Percentiles rank a stretch among this genome's conserved stretches.
Evolutionary conservation across 2,888 invertebrate genomes (phyloP).

Genomic region (Agrochola lychnidis): DNA sequence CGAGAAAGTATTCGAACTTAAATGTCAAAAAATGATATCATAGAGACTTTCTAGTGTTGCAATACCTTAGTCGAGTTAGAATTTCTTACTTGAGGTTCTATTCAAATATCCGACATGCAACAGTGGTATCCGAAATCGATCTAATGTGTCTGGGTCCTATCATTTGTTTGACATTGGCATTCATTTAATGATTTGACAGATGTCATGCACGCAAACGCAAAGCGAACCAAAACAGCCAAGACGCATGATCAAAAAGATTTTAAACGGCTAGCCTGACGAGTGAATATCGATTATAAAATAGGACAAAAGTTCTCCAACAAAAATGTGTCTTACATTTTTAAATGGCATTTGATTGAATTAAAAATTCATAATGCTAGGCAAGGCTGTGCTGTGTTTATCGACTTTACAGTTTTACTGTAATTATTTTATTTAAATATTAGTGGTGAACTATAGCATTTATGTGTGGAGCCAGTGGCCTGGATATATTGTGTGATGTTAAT

Average conservation of each 20-base stretch:
- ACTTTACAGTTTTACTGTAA: slow-evolving; percentile 83
- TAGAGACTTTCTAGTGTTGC: slow-evolving; percentile 19
- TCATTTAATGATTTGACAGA: slow-evolving; percentile 30
- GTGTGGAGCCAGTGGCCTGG: slow-evolving; percentile 52
- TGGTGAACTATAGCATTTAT: slow-evolving; percentile 70
- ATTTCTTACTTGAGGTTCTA: background rate
- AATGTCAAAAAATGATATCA: slow-evolving; percentile 33
- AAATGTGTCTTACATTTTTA: slow-evolving; percentile 77
- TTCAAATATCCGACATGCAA: background rate
- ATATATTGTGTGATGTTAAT: slow-evolving; percentile 67
- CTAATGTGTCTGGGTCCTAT: background rate
- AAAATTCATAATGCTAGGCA: slow-evolving; percentile 77
- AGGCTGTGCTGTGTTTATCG: slow-evolving; percentile 81
- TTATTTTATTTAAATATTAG: slow-evolving; percentile 66
- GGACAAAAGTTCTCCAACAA: slow-evolving; percentile 78
- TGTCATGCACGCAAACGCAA: slow-evolving; percentile 66
- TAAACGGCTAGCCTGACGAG: slow-evolving; percentile 77
- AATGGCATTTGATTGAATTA: slow-evolving; percentile 70
- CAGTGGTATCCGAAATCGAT: background rate
- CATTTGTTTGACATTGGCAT: slow-evolving; percentile 34
- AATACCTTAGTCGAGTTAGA: slow-evolving; percentile 1
- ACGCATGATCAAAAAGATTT: slow-evolving; percentile 88
- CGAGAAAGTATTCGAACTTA: slow-evolving; percentile 24
- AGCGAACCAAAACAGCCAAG: slow-evolving; percentile 75
- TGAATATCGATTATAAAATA: slow-evolving; percentile 87